Percentiles rank a stretch among this genome's conserved stretches.
Conservation (phyloP, 2,797 vertebrate genomes). For the Anguilla obscura region DNA sequence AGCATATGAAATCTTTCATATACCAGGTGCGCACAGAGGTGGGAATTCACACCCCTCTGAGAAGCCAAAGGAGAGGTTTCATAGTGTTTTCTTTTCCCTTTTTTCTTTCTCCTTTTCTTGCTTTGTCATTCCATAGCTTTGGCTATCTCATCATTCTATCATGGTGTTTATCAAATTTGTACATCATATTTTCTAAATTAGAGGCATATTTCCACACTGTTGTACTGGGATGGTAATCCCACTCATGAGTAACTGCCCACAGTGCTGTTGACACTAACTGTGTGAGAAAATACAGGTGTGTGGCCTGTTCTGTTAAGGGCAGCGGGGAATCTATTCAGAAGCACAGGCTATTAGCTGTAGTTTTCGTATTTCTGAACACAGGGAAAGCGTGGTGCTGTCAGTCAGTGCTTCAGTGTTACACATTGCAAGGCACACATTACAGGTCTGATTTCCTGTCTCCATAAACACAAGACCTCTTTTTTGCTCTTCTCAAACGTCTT, state of each 20-base stretch:
- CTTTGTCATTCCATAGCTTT: neutral
- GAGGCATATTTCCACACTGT: neutral
- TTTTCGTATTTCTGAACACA: neutral
- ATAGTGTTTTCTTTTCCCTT: neutral
- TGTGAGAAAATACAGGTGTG: neutral
- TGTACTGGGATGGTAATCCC: neutral
- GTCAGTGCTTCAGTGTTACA: neutral
- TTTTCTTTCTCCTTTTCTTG: neutral
- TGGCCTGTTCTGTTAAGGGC: neutral
- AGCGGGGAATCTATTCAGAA: neutral
- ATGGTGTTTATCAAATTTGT: neutral
- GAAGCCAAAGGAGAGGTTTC: neutral
- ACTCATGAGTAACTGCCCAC: neutral
- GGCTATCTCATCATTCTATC: neutral
- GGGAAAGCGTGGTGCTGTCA: neutral
- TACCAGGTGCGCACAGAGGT: neutral
- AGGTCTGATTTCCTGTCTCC: neutral
- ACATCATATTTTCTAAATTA: neutral
- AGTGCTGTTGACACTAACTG: neutral
- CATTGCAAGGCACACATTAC: neutral
- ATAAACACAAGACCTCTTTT: constrained; percentile 5
- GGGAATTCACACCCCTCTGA: neutral
- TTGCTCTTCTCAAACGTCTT: constrained; percentile 10
- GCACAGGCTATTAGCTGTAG: neutral
- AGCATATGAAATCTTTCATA: neutral